Base-by-base conservation (phyloP, 1,140 invertebrate genomes). In the Drosophila neocordata region DNA sequence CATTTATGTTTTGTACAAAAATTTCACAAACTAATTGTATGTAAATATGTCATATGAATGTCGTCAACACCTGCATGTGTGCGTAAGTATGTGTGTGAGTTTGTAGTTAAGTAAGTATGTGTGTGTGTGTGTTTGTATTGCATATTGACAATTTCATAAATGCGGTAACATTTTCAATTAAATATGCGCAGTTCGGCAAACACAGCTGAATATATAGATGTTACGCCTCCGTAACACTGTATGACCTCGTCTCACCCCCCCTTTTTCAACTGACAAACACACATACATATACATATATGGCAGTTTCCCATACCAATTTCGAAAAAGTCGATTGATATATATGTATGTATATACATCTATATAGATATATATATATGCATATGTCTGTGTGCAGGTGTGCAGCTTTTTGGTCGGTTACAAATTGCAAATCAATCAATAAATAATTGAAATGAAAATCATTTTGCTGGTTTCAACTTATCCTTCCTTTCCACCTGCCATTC, bases 361-460 rank as follows among this genome's bases (percentile, higher is more conserved):
- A 59, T 31, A 34, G 13, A n/a, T 27, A n/a, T 60, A 7, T n/a
- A 13, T 53, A 11, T 34, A 12, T 27, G 4, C 27, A 34, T 55
- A 13, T 27, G 13, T 55, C 53, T 61, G 44, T 53, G 61, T 87
- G 72, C 83, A 87, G 83, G 83, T 87, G 83, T 83, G 83, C 83
- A 87, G 79, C 79, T 88, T 88, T 73, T 88, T 88, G 79, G 79
- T 88, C 72, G 79, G 83, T 87, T 87, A 87, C 83, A 87, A 87
- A 87, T 87, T 87, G 83, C 83, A 87, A 87, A 87, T 87, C 83
- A 88, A 87, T 87, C 83, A 87, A 87, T 87, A 87, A 87, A 87
- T 87, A 87, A 87, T 87, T 87, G 83, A 87, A 87, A 87, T 87
- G 83, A 87, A 87, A 87, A 87, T 87, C 83, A 87, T 87, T 87